Evolutionary conservation across 2,113 vertebrate genomes (phyloP), one percentile per base, ranked within the genome.

Genomic region (Miniopterus natalensis): DNA sequence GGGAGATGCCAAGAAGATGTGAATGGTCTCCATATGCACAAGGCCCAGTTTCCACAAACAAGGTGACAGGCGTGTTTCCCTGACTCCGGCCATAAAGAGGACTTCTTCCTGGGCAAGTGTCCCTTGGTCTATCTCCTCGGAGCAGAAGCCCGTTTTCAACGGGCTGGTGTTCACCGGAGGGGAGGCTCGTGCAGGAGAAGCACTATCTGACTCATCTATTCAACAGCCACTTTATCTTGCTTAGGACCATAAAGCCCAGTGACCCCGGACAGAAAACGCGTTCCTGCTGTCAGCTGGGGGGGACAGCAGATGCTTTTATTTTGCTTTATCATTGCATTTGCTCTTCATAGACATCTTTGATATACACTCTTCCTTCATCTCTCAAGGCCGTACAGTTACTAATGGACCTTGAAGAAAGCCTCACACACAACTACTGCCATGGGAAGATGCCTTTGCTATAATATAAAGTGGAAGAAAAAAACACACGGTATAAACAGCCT

Each of bases 221-320:
- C 73, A 91, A 31, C 27, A 73, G 21, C 63, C 18, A 55, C 36
- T 91, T 88, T 45, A 45, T 73, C 74, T 88, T 88, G 75, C 51
- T 94, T 36, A 70, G 68, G 47, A 94, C 92, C 51, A 90, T 51
- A 57, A 90, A 93, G 77, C 63, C 77, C 55, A 59, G 74, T n/a
- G 53, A 79, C 31, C 12, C 9, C 21, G 42, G 45, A 73, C 65
- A 45, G 49, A 84, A 86, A 53, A 66, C 55, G 47, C 55, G 27
- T 57, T 73, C 55, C 80, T 68, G 12, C 90, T 65, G 45, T 55
- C 36, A 71, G 73, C 59, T 55, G 5, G 12, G 29, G 20, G 66
- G 47, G 45, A 73, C 20, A 84, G 15, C 2, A 75, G 81, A 40
- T 29, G 49, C 13, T 83, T 95, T 92, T 27, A 25, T 57, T 74